These are phyloP conservation scores for Aptenodytes forsteri DNA, from an alignment of 2,113 vertebrate species.

Conservation along the genomic window DNA sequence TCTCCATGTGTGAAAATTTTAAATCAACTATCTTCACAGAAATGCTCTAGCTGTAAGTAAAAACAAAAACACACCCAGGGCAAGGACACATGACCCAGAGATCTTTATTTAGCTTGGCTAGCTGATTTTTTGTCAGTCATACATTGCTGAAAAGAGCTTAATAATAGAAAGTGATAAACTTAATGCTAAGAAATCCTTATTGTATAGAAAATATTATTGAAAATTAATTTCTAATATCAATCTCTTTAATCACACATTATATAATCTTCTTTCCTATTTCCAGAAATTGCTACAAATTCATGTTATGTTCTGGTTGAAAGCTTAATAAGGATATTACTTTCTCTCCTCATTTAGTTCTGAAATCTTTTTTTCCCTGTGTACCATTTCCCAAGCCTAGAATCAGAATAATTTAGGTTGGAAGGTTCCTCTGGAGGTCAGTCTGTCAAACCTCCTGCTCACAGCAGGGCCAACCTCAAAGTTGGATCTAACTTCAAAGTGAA, in stretches of 20 bases:
- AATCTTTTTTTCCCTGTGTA: background rate
- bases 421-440: background rate
- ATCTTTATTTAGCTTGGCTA: background rate
- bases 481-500: background rate
- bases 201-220: background rate
- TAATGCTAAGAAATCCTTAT: background rate
- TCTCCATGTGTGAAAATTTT: background rate
- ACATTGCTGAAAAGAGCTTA: background rate
- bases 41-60: background rate
- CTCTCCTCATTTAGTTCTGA: background rate
- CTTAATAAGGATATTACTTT: background rate
- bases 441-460: background rate
- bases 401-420: background rate
- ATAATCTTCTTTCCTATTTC: background rate
- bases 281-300: background rate
- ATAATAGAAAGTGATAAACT: background rate
- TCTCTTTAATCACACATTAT: background rate
- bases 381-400: background rate
- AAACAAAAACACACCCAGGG: background rate
- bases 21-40: background rate
- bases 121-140: background rate
- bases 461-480: background rate
- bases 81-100: background rate
- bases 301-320: background rate
- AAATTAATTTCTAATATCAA: background rate